These are phyloP conservation scores for Trachymyrmex cornetzi DNA, from an alignment of 1,140 invertebrate genomes.

Conservation along the genomic window DNA sequence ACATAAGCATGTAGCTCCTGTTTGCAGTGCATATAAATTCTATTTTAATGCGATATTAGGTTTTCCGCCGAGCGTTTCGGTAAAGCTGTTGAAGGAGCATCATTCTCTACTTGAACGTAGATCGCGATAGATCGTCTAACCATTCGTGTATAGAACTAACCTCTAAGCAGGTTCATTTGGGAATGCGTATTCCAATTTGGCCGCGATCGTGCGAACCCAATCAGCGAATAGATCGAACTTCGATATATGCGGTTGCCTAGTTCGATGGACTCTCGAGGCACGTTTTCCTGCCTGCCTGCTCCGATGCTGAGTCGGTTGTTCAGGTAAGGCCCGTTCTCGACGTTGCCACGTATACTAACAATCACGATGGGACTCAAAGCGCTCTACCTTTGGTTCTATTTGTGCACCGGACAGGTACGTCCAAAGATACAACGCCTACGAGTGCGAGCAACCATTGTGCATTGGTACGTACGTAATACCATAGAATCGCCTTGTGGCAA, in stretches of 20 bases:
- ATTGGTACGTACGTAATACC: slow-evolving; percentile 53
- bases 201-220: slow-evolving; percentile 63
- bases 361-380: slow-evolving; percentile 28
- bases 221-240: slow-evolving; percentile 50
- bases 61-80: background rate
- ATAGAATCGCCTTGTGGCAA: slow-evolving; percentile 57
- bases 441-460: slow-evolving; percentile 48
- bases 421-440: slow-evolving; percentile 63
- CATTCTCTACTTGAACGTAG: background rate
- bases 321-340: slow-evolving; percentile 47
- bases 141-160: background rate
- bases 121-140: background rate
- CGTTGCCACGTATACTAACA: slow-evolving; percentile 45
- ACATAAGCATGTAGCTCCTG: background rate
- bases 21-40: slow-evolving; percentile 19
- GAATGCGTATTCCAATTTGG: slow-evolving; percentile 70
- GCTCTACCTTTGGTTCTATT: slow-evolving; percentile 47
- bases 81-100: background rate
- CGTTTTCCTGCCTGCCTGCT: slow-evolving; percentile 46
- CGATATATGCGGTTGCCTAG: slow-evolving; percentile 18
- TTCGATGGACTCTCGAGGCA: background rate
- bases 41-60: slow-evolving; percentile 46
- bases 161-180: slow-evolving; percentile 41
- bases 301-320: slow-evolving; percentile 20
- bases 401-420: slow-evolving; percentile 35